These are phyloP conservation scores for Lepidurus packardi DNA, from an alignment of 1,140 invertebrate species.

Conservation along the genomic window DNA sequence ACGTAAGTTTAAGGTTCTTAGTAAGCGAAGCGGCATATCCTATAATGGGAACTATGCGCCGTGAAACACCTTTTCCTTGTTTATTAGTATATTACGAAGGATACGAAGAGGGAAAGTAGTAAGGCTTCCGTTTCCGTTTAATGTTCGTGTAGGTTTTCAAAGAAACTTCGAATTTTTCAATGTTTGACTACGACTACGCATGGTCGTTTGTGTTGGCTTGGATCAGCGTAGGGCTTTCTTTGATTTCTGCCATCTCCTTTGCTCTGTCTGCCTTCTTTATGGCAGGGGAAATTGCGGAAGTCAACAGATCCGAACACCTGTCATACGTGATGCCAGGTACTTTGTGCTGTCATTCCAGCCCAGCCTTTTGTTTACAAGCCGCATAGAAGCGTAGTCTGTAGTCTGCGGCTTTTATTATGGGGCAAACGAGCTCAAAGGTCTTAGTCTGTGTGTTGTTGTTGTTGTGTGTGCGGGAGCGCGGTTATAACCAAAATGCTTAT, in stretches of 20 bases:
- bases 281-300: slow-evolving; percentile 11
- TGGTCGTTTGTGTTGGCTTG: slow-evolving; percentile 80
- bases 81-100: slow-evolving; percentile 1
- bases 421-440: neutral
- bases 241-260: slow-evolving; percentile 68
- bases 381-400: neutral
- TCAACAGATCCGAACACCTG: neutral
- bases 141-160: slow-evolving; percentile 10
- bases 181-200: slow-evolving; percentile 53
- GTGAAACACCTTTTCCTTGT: neutral
- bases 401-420: neutral
- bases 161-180: neutral
- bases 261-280: slow-evolving; percentile 71
- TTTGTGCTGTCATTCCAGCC: neutral
- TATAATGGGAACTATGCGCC: neutral
- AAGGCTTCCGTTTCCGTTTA: slow-evolving; percentile 21
- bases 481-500: slow-evolving; percentile 16
- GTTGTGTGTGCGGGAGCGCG: neutral
- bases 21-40: neutral
- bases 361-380: neutral
- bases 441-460: neutral
- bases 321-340: slow-evolving; percentile 14
- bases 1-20: slow-evolving; percentile 12
- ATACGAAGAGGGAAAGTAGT: neutral
- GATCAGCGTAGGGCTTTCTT: slow-evolving; percentile 66